Evolutionary conservation across 2,113 vertebrate genomes (phyloP).

Genomic region (Halcyon senegalensis): DNA sequence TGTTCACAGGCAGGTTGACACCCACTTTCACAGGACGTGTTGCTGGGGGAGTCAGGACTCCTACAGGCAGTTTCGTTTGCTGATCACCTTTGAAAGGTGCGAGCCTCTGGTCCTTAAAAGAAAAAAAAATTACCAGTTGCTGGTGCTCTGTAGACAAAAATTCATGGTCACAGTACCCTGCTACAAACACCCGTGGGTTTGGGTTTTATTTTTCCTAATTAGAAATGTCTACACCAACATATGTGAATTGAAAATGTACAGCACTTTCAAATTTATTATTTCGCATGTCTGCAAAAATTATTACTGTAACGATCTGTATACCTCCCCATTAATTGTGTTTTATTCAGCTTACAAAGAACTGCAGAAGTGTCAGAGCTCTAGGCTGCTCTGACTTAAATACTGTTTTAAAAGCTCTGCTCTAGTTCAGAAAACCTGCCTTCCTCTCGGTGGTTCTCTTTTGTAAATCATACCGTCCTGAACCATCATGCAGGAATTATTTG

Average conservation of each 20-base stretch:
- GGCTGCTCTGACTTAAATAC: neutral
- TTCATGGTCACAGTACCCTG: neutral
- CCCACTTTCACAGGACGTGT: neutral
- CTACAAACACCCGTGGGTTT: neutral
- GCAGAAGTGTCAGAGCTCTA: neutral
- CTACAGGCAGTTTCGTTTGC: neutral
- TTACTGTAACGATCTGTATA: neutral
- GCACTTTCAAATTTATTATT: neutral
- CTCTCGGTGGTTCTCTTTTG: neutral
- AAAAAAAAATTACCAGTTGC: neutral
- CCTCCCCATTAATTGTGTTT: neutral
- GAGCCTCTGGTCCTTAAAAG: neutral
- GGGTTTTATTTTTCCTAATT: neutral
- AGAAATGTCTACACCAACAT: neutral
- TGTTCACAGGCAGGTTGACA: neutral
- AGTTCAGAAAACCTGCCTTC: neutral
- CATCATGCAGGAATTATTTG: constrained; percentile 31
- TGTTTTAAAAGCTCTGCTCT: neutral
- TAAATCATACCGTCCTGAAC: neutral
- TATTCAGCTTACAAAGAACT: neutral
- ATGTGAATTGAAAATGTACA: neutral
- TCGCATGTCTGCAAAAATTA: neutral
- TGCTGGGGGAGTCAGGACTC: neutral
- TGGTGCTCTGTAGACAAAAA: neutral
- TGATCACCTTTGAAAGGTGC: neutral